Evolutionary conservation across 2,797 vertebrate genomes (phyloP), one percentile per base, ranked within the genome.

Genomic region (Morus bassanus): DNA sequence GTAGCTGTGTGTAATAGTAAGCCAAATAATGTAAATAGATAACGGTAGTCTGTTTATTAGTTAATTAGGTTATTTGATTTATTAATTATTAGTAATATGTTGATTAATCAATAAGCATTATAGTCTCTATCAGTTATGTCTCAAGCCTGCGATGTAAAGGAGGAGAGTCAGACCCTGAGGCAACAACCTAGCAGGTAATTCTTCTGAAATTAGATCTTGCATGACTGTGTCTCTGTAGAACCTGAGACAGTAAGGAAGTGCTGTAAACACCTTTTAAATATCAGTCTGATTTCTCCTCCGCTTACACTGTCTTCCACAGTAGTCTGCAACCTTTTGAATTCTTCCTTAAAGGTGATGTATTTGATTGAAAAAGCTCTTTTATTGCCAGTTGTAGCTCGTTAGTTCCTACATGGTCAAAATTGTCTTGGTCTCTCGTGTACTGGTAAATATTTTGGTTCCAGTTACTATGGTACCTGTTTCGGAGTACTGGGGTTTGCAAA

Each of bases 401-500:
- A 54, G 33, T 41, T 61, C 39, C 24, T 61, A 15, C 18, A 9
- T 12, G 19, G 46, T 69, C 46, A 80, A 27, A 70, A 51, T 8
- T 63, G 6, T n/a, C 30, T 31, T 0, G 0, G 4, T 56, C 7
- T 81, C 41, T 46, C 8, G 24, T 8, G 7, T 25, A 43, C 33
- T 15, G 3, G 4, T 59, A 51, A 70, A 57, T 77, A 46, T n/a
- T 78, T 68, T 63, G 33, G 3, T n/a, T 92, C 35, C 27, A 23
- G 9, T 69, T 65, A 51, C 9, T 69, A 50, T 19, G 45, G 30
- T 54, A 50, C 33, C 37, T 50, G 9, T 46, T 87, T 69, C 0
- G 2, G 28, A 46, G 35, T 1, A 3, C 6, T 1, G 2, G 1
- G 7, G 11, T 19, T 65, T 72, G 23, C 8, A 56, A n/a, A 33